Percentiles rank a stretch among this genome's conserved stretches.
phyloP scores from a whole-genome alignment of 2,113 vertebrate genomes.

The Phasianus colchicus region DNA sequence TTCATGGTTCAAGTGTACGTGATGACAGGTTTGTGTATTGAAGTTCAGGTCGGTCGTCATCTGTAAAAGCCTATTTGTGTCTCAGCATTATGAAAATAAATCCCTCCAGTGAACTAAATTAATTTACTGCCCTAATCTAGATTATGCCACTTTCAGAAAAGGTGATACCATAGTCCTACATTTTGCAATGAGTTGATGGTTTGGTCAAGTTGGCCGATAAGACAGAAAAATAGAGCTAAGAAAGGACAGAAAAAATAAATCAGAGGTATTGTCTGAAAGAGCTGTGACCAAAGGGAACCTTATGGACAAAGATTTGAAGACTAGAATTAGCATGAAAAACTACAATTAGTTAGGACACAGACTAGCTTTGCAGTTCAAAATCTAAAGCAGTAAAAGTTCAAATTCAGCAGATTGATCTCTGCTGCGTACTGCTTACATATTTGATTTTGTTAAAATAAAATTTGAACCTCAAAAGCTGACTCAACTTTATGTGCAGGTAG shows the following conservation, averaged over 20 bases:
- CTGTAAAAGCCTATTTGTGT: slow-evolving; percentile 4
- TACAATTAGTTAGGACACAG: not conserved
- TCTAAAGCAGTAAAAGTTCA: not conserved
- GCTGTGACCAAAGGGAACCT: not conserved
- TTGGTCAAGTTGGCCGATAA: not conserved
- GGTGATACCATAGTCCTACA: not conserved
- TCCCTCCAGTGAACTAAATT: not conserved
- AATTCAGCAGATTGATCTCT: not conserved
- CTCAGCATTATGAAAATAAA: slow-evolving; percentile 34
- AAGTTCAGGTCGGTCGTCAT: not conserved
- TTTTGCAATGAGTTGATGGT: not conserved
- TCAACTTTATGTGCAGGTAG: slow-evolving; percentile 47
- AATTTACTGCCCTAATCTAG: slow-evolving; percentile 46
- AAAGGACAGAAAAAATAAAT: not conserved
- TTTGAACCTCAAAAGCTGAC: slow-evolving; percentile 56
- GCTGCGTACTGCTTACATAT: not conserved
- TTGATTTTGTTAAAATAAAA: not conserved
- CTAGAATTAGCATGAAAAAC: not conserved
- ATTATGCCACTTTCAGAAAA: not conserved
- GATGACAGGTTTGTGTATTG: not conserved
- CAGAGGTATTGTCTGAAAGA: not conserved
- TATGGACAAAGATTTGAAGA: not conserved
- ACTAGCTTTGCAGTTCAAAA: not conserved
- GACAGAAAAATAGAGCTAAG: not conserved
- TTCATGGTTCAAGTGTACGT: not conserved